Percentiles rank a stretch among this genome's conserved stretches.
Conservation (phyloP, 2,113 vertebrate species). For the Castor canadensis region DNA sequence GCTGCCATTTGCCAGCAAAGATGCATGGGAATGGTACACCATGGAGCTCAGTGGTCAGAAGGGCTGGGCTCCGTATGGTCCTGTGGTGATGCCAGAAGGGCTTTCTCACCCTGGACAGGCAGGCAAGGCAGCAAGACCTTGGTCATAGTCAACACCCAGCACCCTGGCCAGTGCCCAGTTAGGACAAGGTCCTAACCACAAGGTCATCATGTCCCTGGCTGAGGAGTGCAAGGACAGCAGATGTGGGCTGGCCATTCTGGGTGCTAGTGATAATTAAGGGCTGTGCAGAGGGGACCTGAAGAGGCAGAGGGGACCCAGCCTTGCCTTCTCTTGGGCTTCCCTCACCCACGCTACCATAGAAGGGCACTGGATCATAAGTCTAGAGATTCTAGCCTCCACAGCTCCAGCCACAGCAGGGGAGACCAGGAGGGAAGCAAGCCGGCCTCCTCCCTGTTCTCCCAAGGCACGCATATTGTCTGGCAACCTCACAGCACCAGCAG, state of each 20-base stretch:
- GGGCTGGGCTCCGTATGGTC: too few relatives aligned
- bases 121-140: not conserved
- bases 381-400: not conserved
- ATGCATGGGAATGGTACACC: too few relatives aligned
- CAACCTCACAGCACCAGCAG: not conserved
- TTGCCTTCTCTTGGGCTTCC: fast-evolving
- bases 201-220: fast-evolving
- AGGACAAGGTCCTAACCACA: not conserved
- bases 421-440: not conserved
- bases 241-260: fast-evolving
- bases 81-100: not conserved
- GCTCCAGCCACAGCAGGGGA: not conserved
- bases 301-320: not conserved
- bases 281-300: not conserved
- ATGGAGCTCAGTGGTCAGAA: fast-evolving
- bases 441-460: not conserved
- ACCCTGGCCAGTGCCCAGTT: fast-evolving
- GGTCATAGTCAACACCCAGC: not conserved
- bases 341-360: fast-evolving
- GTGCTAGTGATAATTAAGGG: not conserved
- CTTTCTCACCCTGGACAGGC: fast-evolving
- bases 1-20: too few relatives aligned
- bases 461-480: fast-evolving
- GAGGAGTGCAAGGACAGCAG: not conserved
- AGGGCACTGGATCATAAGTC: too few relatives aligned